Evolutionary conservation across 2,888 invertebrate species (phyloP).

Genomic region (Mesopsocus fuscifrons): DNA sequence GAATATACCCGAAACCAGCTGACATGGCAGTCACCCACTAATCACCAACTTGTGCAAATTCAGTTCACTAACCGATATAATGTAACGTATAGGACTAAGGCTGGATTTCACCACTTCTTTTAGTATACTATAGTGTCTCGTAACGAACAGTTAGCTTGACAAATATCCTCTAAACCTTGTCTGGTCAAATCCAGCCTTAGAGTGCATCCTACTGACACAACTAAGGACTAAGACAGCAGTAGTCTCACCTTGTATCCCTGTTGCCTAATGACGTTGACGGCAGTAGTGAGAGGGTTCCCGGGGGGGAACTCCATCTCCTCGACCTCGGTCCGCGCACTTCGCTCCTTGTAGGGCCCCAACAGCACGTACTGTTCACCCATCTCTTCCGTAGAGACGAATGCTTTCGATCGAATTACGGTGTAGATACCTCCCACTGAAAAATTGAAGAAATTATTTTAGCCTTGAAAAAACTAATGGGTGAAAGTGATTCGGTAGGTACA

Average conservation of each 20-base stretch:
- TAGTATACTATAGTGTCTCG: too few species aligned
- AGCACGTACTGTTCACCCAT: slow-evolving; percentile 95
- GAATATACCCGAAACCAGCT: background rate
- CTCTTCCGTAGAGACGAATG: slow-evolving; percentile 90
- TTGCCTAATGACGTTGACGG: slow-evolving; percentile 58
- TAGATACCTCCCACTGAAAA: slow-evolving; percentile 93
- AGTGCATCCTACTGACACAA: too few species aligned
- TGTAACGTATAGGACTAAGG: too few species aligned
- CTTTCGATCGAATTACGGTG: slow-evolving; percentile 95
- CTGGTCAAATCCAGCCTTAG: too few species aligned
- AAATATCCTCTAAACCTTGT: too few species aligned
- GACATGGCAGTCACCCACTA: slow-evolving; percentile 6
- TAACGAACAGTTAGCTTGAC: too few species aligned
- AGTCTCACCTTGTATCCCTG: slow-evolving; percentile 75
- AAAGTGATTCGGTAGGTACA: too few species aligned
- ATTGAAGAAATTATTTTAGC: slow-evolving; percentile 11
- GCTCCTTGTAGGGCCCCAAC: slow-evolving; percentile 88
- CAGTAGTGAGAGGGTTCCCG: slow-evolving; percentile 49
- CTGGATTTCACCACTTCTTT: too few species aligned
- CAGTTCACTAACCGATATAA: too few species aligned
- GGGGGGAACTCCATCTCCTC: slow-evolving; percentile 77
- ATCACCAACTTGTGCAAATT: too few species aligned
- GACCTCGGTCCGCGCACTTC: slow-evolving; percentile 83
- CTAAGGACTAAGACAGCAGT: too few species aligned
- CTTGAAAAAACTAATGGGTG: slow-evolving; percentile 3